Conservation (phyloP, 2,797 vertebrate genomes). For the Danionella dracula region DNA sequence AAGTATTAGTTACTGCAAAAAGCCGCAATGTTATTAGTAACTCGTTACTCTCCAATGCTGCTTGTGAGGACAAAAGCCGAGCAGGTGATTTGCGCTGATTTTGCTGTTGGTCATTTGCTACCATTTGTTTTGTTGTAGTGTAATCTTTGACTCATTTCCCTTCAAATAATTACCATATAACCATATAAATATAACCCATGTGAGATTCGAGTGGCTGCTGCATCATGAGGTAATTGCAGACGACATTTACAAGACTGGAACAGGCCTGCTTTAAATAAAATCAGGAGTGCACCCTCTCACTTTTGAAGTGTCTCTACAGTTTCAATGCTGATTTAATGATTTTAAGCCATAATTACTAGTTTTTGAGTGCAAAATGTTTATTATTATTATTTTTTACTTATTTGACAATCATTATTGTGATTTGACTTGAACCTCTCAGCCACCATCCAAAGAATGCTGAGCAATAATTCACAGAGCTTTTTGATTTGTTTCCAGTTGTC, state of each 20-base stretch:
- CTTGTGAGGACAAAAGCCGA: not conserved
- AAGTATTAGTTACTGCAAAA: too few species aligned
- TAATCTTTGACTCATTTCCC: not conserved
- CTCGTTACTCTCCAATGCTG: too few species aligned
- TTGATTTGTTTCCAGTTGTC: too few species aligned
- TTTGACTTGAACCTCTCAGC: too few species aligned
- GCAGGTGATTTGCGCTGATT: not conserved
- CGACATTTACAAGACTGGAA: not conserved
- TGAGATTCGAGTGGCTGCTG: not conserved
- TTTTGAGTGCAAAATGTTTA: too few species aligned
- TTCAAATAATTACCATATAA: not conserved
- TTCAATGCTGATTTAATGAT: too few species aligned
- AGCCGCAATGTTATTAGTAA: too few species aligned
- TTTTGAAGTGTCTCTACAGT: not conserved
- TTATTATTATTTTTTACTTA: too few species aligned
- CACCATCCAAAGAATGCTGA: too few species aligned
- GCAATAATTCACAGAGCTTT: too few species aligned
- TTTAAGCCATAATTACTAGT: too few species aligned
- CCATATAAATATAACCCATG: constrained; percentile 9
- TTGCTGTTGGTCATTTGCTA: not conserved
- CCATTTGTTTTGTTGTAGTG: not conserved
- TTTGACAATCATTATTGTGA: too few species aligned
- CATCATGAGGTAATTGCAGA: not conserved
- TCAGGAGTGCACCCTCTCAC: not conserved
- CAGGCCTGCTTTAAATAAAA: not conserved